phyloP scores from a whole-genome alignment of 2,888 invertebrate species.

The Aethes cnicana region DNA sequence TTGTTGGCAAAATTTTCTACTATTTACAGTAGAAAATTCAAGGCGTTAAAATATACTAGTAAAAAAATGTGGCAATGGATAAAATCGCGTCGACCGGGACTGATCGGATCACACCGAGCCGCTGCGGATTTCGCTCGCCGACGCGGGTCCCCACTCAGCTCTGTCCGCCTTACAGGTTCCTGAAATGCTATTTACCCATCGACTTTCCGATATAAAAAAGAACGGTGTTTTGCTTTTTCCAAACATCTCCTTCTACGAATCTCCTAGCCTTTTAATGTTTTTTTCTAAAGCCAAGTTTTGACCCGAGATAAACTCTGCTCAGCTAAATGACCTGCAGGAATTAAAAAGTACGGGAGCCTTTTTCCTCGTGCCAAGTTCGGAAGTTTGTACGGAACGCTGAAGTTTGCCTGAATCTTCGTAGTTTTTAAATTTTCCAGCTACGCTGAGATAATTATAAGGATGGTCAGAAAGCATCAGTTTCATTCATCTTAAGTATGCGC shows the following conservation, averaged over 20 bases:
- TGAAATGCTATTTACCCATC: conserved; percentile 18
- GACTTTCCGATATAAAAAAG: conserved; percentile 2
- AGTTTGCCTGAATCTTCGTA: conserved; percentile 16
- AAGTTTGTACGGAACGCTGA: conserved; percentile 19
- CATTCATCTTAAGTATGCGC: neutral
- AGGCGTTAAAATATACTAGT: no score
- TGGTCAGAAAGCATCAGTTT: conserved; percentile 1
- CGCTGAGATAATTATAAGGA: conserved; percentile 15
- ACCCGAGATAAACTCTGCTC: conserved; percentile 10
- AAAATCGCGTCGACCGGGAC: conserved; percentile 12
- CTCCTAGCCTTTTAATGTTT: neutral
- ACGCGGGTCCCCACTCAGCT: conserved; percentile 40
- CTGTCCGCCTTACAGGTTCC: conserved; percentile 31
- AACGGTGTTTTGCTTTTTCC: neutral
- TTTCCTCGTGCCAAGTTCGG: conserved; percentile 9
- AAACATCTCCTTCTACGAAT: neutral
- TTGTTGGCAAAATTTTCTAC: no score
- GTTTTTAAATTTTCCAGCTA: conserved; percentile 10
- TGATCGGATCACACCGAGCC: conserved; percentile 47
- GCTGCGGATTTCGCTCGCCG: conserved; percentile 32
- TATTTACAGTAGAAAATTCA: no score
- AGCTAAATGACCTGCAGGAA: conserved; percentile 13
- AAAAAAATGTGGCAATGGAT: conserved; percentile 1
- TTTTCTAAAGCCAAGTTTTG: neutral
- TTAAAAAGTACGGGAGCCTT: conserved; percentile 20